Evolutionary conservation across 2,888 invertebrate genomes (phyloP), one percentile per base, ranked within the genome.

Genomic region (Uloborus plumipes): DNA sequence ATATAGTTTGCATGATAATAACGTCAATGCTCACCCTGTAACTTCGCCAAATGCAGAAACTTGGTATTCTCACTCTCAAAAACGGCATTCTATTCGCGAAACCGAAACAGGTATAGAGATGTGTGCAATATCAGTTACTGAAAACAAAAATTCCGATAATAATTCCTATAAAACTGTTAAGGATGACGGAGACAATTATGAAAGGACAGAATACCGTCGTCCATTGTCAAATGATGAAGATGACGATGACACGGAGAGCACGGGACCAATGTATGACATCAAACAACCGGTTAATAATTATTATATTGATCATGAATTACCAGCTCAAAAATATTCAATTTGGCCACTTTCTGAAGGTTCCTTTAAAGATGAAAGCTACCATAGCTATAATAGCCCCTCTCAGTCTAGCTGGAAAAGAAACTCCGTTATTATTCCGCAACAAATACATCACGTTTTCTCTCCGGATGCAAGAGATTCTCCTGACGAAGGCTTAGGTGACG

Each of bases 401-500:
- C 79, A 79, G 20, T 84, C 80, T 16, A 84, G 80, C n/a, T 79
- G 76, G 79, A 72, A 81, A 66, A 73, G 84, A 53, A 72, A 71
- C 69, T 70, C 77, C 51, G 71, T 80, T 39, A 75, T 75, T 9
- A 77, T 80, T 16, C 80, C 82, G 13, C 79, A 76, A 61, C 74
- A 85, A 62, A 77, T 84, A 47, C 85, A 85, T 67, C 83, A 79
- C 59, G 76, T 77, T 16, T 73, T 85, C 55, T 85, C 85, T 26
- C 84, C 85, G 1, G 84, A 85, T 62, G 86, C 86, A 7, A 81
- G 86, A 67, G 86, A 86, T 71, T 86, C 86, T 18, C 86, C 86
- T 15, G 86, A 86, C 53, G 86, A 86, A 78, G 86, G 86, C n/a
- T 59, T 86, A 47, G 86, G 86, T 14, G 86, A 86, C 26, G 86